A percentile compares a stretch with the other conserved stretches of the same genome.
phyloP scores from a whole-genome alignment of 2,888 invertebrate species.

The Mechanitis mazaeus region DNA sequence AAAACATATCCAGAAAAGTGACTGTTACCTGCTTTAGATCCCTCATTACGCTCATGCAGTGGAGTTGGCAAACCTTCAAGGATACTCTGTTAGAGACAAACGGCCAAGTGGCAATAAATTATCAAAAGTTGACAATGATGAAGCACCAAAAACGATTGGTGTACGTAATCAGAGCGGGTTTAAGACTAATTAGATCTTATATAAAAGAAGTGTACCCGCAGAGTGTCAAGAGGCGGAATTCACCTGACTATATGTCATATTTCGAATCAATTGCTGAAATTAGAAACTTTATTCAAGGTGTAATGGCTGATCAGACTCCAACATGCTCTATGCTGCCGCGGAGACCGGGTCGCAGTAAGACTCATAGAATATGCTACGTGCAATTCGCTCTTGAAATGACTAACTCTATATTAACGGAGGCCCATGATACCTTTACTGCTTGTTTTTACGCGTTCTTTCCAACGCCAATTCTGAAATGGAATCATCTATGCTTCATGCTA shows the following conservation, averaged over 20 bases:
- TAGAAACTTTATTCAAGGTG: conserved; percentile 85
- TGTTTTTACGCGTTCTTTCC: conserved; percentile 98
- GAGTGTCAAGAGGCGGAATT: conserved; percentile 54
- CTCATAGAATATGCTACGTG: conserved; percentile 60
- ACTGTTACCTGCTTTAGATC: conserved; percentile 91
- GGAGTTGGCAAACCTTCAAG: conserved; percentile 93
- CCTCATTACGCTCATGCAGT: conserved; percentile 88
- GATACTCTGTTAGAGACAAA: conserved; percentile 56
- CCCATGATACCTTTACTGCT: conserved; percentile 91
- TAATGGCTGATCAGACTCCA: conserved; percentile 83
- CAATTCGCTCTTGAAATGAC: conserved; percentile 78
- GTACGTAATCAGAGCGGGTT: conserved; percentile 89
- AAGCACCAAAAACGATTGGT: conserved; percentile 89
- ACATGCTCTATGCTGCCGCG: conserved; percentile 55
- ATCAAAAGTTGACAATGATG: conserved; percentile 70
- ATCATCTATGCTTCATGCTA: conserved; percentile 90
- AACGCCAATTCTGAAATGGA: conserved; percentile 94
- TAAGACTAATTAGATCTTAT: conserved; percentile 88
- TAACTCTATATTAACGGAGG: conserved; percentile 88
- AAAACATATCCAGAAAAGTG: conserved; percentile 90
- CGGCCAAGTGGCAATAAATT: conserved; percentile 65
- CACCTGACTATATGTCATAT: conserved; percentile 84
- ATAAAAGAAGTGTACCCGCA: conserved; percentile 95
- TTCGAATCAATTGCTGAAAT: conserved; percentile 93
- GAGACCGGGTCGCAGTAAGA: conserved; percentile 57